phyloP scores from a whole-genome alignment of 2,797 vertebrate species.

The Kryptolebias ocellatus region DNA sequence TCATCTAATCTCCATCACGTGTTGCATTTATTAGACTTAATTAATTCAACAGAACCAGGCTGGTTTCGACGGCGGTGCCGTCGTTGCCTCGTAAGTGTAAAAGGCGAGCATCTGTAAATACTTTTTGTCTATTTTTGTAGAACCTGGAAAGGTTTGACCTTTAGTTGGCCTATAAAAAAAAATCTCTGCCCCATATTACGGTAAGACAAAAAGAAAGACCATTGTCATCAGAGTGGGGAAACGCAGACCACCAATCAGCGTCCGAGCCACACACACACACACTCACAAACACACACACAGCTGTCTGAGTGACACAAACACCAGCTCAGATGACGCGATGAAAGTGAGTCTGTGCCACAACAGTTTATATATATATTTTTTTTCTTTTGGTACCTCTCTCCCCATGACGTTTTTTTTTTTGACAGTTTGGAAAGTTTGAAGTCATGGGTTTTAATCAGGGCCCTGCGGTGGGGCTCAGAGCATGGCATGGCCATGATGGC shows the following conservation, averaged over 20 bases:
- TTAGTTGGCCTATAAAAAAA: conserved; percentile 33
- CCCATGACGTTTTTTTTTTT: conserved; percentile 65
- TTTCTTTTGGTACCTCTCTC: conserved; percentile 31
- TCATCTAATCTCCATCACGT: conserved; percentile 34
- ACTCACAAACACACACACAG: conserved; percentile 25
- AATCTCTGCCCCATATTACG: conserved; percentile 19
- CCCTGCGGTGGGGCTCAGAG: conserved; percentile 71
- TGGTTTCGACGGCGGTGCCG: neutral
- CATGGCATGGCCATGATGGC: conserved; percentile 79
- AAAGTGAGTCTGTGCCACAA: conserved; percentile 63
- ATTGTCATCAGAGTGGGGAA: conserved; percentile 46
- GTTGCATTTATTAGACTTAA: conserved; percentile 19
- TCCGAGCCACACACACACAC: conserved; percentile 35
- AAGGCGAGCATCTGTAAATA: neutral
- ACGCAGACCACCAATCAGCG: conserved; percentile 30
- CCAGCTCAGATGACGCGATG: conserved; percentile 55
- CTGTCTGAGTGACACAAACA: conserved; percentile 59
- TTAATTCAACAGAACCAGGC: conserved; percentile 4
- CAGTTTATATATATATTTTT: conserved; percentile 48
- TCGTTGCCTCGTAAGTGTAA: conserved; percentile 7
- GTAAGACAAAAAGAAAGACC: conserved; percentile 67
- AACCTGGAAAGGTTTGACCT: conserved; percentile 24
- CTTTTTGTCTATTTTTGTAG: conserved; percentile 37
- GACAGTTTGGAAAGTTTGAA: conserved; percentile 87
- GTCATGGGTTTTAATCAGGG: conserved; percentile 86